Evolutionary conservation across 2,888 invertebrate species (phyloP), one percentile per base, ranked within the genome.

Genomic region (Sabatieria punctata): DNA sequence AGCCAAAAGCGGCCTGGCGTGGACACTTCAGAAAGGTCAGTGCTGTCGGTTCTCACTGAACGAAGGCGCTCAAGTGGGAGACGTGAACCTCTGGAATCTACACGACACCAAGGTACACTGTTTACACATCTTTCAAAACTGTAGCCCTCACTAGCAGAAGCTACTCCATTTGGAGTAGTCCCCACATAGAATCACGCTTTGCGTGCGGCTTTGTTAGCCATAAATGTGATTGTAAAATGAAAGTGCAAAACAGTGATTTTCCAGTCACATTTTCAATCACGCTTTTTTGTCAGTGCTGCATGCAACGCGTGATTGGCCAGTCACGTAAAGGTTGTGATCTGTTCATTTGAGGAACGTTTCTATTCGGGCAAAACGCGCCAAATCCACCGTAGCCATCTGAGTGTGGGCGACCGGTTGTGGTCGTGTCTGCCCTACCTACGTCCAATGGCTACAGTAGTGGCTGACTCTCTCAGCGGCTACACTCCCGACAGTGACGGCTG

Each of bases 11-110:
- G 41, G 41, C 6, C 4, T 18, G 8, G 41, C 41, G 2, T 41
- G 24, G 26, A 6, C 2, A 4, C 26, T 41, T 24, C 24, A 15
- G 15, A 8, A 18, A 21, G 41, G 41, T 19, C 41, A 41, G 19
- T 26, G 26, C 33, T 42, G 42, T 22, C 30, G 33, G 4, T 42
- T 42, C 25, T 11, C 15, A 22, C 42, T 42, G 8, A 3, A 8
- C 15, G 33, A 33, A 11, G 42, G 30, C 6, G 30, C 42, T 19
- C 42, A 42, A 33, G 42, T 42, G 4, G 42, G 42, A 3, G 42
- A 42, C n/a, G 42, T 42, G 33, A 42, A 42, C 21, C 33, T 42
- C 22, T 42, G 30, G 30, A 42, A 33, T 21, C 33, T 42, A 22
- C 19, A 42, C 19, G 18, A 42, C 33, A 8, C n/a, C 15, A 19